These are phyloP conservation scores for Hylomyscus alleni DNA, from an alignment of 2,797 vertebrate genomes.

Conservation along the genomic window DNA sequence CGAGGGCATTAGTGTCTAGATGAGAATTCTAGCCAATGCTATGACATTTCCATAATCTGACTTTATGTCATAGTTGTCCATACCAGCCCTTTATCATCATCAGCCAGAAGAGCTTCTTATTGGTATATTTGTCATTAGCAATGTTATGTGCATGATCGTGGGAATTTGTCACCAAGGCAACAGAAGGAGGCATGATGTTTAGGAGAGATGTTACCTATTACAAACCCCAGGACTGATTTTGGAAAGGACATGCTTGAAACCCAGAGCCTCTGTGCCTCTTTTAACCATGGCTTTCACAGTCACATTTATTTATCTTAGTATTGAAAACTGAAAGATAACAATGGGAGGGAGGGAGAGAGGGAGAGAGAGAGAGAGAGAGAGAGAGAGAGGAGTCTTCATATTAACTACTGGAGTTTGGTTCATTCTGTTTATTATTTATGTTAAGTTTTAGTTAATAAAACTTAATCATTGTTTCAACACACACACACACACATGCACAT, in stretches of 20 bases:
- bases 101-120: conserved; percentile 63
- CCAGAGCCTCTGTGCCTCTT: background rate
- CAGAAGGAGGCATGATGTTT: conserved; percentile 58
- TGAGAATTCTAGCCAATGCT: conserved; percentile 50
- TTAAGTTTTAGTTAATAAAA: conserved; percentile 45
- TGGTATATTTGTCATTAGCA: conserved; percentile 66
- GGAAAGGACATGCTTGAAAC: background rate
- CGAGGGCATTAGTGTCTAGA: background rate
- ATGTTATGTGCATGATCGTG: conserved; percentile 61
- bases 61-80: conserved; percentile 70
- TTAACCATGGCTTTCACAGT: background rate
- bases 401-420: background rate
- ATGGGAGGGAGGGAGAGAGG: background rate
- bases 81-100: conserved; percentile 66
- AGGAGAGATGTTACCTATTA: conserved; percentile 15
- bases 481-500: background rate
- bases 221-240: background rate
- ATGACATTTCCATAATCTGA: conserved; percentile 65
- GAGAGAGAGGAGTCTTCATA: background rate
- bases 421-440: background rate
- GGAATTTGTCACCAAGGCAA: conserved; percentile 65
- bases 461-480: background rate
- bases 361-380: background rate
- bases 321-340: background rate
- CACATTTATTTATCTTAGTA: conserved; percentile 28